Evolutionary conservation across 2,888 invertebrate genomes (phyloP), one percentile per base, ranked within the genome.

Genomic region (Erebia palarica): DNA sequence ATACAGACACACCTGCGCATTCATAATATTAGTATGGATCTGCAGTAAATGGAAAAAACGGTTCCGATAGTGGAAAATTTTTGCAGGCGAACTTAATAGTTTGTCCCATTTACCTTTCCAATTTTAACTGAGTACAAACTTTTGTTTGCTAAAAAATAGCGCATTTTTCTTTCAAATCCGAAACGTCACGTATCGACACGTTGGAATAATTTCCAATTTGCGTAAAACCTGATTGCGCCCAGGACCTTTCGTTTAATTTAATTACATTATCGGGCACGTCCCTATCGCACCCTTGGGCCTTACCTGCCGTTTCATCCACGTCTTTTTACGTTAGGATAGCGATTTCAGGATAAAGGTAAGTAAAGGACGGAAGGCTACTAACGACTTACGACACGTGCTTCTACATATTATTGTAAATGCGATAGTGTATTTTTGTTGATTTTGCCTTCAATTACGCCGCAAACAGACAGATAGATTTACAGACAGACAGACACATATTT

Each of bases 191-290:
- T 55, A 44, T 55, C 18, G 42, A 68, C 51, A 53, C 49, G 51
- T 18, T 21, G 47, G 61, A 68, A 42, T 42, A 44, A 18, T 55
- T 67, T 67, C 58, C 67, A 59, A 67, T 67, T 59, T 47, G 59
- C 59, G 49, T 58, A 59, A 59, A 59, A 67, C 47, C 67, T 59
- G 58, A 49, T 67, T 67, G 49, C 67, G 21, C 36, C 49, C 67
- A 57, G 42, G 59, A 58, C 47, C 59, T 59, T 59, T 67, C 49
- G 59, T 67, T 67, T 67, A 67, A 67, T 67, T 67, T 59, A 59
- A 59, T 67, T 59, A 67, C 58, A 49, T 67, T 59, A 67, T 67
- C 67, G 67, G 67, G 36, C 67, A 67, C 67, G 67, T 67, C 59
- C 49, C 67, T 49, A 59, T 27, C 21, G 47, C 27, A 21, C 59